Percentiles rank a stretch among this genome's conserved stretches.
These are phyloP conservation scores for Drosophila nannoptera DNA, from an alignment of 1,140 invertebrate genomes.

Conservation along the genomic window DNA sequence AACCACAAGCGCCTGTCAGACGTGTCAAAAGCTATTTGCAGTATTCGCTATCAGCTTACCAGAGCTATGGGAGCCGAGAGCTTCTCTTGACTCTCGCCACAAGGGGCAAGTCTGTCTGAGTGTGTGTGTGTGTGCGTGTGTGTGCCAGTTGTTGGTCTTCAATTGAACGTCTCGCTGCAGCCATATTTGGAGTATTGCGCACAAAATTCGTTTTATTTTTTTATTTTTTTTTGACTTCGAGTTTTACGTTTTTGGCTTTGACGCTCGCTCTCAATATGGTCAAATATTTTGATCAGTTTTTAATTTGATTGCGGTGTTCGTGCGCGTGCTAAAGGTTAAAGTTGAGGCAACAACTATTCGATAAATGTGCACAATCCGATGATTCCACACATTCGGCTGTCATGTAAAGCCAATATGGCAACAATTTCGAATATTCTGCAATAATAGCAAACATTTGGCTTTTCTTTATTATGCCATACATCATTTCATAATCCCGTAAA, in stretches of 20 bases:
- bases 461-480: slow-evolving; percentile 23
- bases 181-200: slow-evolving; percentile 54
- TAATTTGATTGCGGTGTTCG: slow-evolving; percentile 65
- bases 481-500: slow-evolving; percentile 36
- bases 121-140: background rate
- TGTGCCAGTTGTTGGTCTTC: slow-evolving; percentile 29
- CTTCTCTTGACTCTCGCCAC: slow-evolving; percentile 7
- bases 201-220: slow-evolving; percentile 46
- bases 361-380: background rate
- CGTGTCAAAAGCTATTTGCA: slow-evolving; percentile 57
- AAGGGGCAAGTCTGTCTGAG: background rate
- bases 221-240: slow-evolving; percentile 53
- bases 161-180: slow-evolving; percentile 37
- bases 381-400: background rate
- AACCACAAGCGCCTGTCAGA: slow-evolving; percentile 65
- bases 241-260: slow-evolving; percentile 41
- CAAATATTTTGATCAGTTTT: slow-evolving; percentile 70
- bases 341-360: slow-evolving; percentile 20
- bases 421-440: too few relatives aligned
- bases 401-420: too few relatives aligned
- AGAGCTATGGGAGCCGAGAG: slow-evolving; percentile 6
- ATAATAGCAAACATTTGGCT: too few relatives aligned
- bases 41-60: slow-evolving; percentile 58
- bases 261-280: slow-evolving; percentile 45
- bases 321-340: slow-evolving; percentile 48